Evolutionary conservation across 2,888 invertebrate species (phyloP).

Genomic region (Auanema freiburgensis): DNA sequence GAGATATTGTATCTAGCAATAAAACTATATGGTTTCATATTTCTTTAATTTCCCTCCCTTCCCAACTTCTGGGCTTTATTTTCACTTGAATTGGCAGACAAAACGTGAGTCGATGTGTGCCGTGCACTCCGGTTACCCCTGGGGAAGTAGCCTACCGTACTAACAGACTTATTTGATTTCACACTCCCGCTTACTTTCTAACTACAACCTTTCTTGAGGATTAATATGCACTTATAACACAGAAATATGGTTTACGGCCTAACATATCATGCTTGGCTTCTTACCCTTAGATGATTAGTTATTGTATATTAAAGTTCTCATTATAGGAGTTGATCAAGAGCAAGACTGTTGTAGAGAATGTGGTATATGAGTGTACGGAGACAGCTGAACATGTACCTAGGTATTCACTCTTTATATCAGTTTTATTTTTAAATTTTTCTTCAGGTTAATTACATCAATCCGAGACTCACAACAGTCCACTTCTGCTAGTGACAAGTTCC

Average conservation of each 20-base stretch:
- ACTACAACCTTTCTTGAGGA: neutral
- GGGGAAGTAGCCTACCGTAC: slow-evolving; percentile 7
- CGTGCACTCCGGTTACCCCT: neutral
- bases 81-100: neutral
- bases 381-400: slow-evolving; percentile 66
- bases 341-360: slow-evolving; percentile 37
- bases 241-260: no score
- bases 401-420: slow-evolving; percentile 17
- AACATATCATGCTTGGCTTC: neutral
- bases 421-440: slow-evolving; percentile 4
- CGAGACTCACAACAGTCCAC: slow-evolving; percentile 47
- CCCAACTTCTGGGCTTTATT: no score
- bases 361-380: slow-evolving; percentile 65
- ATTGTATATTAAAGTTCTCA: neutral
- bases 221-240: no score
- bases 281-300: neutral
- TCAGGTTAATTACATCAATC: slow-evolving; percentile 45
- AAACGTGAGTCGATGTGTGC: slow-evolving; percentile 5
- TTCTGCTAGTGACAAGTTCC: slow-evolving; percentile 50
- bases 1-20: no score
- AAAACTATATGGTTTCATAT: no score
- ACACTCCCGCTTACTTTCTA: neutral
- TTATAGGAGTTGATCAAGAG: slow-evolving; percentile 48
- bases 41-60: no score
- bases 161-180: neutral